phyloP scores from a whole-genome alignment of 2,797 vertebrate genomes.

The Sebastes aleutianus region DNA sequence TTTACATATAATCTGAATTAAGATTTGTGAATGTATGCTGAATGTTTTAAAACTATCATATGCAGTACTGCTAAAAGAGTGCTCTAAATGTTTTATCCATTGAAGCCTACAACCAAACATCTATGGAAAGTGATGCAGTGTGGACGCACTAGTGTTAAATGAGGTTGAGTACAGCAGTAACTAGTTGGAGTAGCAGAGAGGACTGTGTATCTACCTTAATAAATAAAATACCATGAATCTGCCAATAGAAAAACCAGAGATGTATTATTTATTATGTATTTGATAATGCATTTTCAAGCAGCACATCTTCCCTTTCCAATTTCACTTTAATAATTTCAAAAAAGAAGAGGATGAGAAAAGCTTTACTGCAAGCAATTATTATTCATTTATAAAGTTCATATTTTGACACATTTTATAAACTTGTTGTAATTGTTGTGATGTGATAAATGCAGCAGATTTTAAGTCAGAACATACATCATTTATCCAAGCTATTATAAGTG shows the following conservation, averaged over 20 bases:
- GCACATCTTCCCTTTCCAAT: not conserved
- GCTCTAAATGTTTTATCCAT: not conserved
- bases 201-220: not conserved
- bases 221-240: not conserved
- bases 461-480: not conserved
- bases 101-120: not conserved
- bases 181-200: not conserved
- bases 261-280: not conserved
- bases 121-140: not conserved
- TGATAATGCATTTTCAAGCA: not conserved
- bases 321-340: not conserved
- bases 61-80: not conserved
- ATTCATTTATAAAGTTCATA: not conserved
- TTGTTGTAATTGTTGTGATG: not conserved
- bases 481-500: not conserved
- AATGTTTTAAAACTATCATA: not conserved
- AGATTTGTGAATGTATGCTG: not conserved
- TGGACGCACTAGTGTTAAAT: not conserved
- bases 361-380: not conserved
- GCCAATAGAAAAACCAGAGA: not conserved
- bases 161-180: not conserved
- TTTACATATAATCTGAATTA: not conserved
- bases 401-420: not conserved
- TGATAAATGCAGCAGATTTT: not conserved
- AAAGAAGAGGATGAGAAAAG: not conserved